Evolutionary conservation across 2,888 invertebrate species (phyloP), one percentile per base, ranked within the genome.

Genomic region (Parnassius orleans): DNA sequence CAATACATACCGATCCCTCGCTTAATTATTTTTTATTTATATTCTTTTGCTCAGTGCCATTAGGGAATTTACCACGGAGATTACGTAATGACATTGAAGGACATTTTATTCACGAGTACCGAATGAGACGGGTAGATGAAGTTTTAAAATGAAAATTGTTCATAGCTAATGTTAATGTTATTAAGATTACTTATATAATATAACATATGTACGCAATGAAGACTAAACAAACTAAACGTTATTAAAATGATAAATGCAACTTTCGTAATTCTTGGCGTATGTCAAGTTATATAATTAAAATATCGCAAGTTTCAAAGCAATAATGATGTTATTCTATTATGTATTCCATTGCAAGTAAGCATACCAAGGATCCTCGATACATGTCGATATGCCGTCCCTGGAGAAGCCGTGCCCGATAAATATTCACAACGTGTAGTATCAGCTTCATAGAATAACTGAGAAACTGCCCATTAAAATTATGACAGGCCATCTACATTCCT

Each of bases 401-500:
- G 71, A 56, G 68, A 54, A 50, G 24, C 44, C 65, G 72, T 76
- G 77, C 24, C 42, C 53, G 10, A 63, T 85, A 80, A 86, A 84
- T 86, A 86, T 87, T 84, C 85, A 85, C 80, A 74, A 77, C 80
- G 77, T 80, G 84, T 79, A 73, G 75, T 80, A 80, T 75, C 78
- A 82, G 76, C 75, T 77, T 78, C 77, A 80, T 77, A 79, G 74
- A 81, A 77, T 78, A 80, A 71, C 81, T 82, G 84, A 87, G 85
- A 87, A 83, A 83, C 86, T 84, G 80, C 79, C 90, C 86, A 87
- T 90, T 91, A 90, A 87, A 88, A 83, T 83, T 90, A 90, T 89
- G 90, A 91, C 90, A 87, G 85, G 84, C 87, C 85, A 87, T 88
- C 90, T 85, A 91, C 87, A 90, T 91, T 90, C 90, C 88, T 86